phyloP scores from a whole-genome alignment of 2,888 invertebrate species.

The Palloptera scutellata region DNA sequence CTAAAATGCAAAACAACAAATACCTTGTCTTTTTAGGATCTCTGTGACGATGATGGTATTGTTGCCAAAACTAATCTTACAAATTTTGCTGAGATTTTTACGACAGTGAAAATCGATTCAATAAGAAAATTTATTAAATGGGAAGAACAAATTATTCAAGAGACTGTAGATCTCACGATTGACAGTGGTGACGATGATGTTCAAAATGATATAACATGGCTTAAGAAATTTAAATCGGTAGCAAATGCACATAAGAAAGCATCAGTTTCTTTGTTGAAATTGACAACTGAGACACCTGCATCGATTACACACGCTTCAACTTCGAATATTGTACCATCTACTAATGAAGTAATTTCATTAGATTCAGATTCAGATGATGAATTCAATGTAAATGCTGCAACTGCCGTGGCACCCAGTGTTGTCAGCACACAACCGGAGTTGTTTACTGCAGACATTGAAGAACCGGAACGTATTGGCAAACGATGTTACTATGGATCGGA shows the following conservation, averaged over 20 bases:
- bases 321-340: too few species aligned
- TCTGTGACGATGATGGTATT: slow-evolving; percentile 18
- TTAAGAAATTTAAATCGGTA: slow-evolving; percentile 9
- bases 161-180: slow-evolving; percentile 29
- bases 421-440: slow-evolving; percentile 14
- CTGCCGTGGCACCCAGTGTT: too few species aligned
- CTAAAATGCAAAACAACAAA: neutral
- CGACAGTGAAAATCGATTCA: slow-evolving; percentile 8
- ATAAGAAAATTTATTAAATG: slow-evolving; percentile 19
- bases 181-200: slow-evolving; percentile 42
- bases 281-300: neutral
- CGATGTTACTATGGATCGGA: neutral
- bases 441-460: slow-evolving; percentile 12
- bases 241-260: slow-evolving; percentile 8
- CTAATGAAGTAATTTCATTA: slow-evolving; percentile 29
- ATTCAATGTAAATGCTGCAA: neutral
- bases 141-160: slow-evolving; percentile 24
- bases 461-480: neutral
- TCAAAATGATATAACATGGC: slow-evolving; percentile 36
- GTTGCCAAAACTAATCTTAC: neutral
- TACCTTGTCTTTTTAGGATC: slow-evolving; percentile 10
- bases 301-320: neutral
- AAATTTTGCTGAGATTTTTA: slow-evolving; percentile 24
- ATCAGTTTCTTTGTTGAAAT: neutral
- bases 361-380: slow-evolving; percentile 35